Percentiles rank a stretch among this genome's conserved stretches.
Conservation (phyloP, 1,140 invertebrate species). For the Drosophila hydei region DNA sequence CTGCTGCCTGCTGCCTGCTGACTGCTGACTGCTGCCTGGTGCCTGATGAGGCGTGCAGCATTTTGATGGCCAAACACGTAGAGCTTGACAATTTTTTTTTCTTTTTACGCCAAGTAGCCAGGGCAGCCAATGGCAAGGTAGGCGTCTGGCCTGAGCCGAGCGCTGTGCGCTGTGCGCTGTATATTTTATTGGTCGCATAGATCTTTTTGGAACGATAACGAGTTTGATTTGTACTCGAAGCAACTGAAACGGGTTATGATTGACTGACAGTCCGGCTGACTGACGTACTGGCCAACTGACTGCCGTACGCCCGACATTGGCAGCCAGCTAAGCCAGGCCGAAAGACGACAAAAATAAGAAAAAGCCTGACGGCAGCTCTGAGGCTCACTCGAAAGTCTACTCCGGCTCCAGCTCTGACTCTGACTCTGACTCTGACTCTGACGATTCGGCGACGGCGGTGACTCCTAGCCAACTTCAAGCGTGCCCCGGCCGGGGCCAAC, state of each 20-base stretch:
- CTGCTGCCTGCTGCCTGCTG: conserved; percentile 1
- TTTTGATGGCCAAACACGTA: conserved; percentile 76
- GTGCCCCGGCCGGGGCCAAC: conserved; percentile 50
- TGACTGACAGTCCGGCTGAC: conserved; percentile 66
- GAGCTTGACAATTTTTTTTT: conserved; percentile 67
- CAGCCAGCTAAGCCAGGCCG: conserved; percentile 58
- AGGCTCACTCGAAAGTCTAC: background rate
- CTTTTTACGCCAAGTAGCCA: conserved; percentile 7
- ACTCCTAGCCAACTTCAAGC: conserved; percentile 41
- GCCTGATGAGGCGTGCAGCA: conserved; percentile 69
- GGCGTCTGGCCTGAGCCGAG: conserved; percentile 35
- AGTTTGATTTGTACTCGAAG: conserved; percentile 77
- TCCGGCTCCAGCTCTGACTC: conserved; percentile 17
- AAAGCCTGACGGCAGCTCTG: conserved; percentile 5
- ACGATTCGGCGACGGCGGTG: conserved; percentile 6
- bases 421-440: conserved; percentile 6
- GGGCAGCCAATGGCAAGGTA: conserved; percentile 47
- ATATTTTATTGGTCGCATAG: conserved; percentile 77
- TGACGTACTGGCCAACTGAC: conserved; percentile 27
- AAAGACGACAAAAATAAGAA: conserved; percentile 12
- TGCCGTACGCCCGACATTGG: conserved; percentile 53
- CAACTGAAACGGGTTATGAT: conserved; percentile 79
- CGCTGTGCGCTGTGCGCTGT: conserved; percentile 27
- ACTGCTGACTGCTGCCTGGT: conserved; percentile 2
- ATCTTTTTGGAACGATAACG: conserved; percentile 75